Evolutionary conservation across 2,113 vertebrate species (phyloP).

Genomic region (Noturus placidus): DNA sequence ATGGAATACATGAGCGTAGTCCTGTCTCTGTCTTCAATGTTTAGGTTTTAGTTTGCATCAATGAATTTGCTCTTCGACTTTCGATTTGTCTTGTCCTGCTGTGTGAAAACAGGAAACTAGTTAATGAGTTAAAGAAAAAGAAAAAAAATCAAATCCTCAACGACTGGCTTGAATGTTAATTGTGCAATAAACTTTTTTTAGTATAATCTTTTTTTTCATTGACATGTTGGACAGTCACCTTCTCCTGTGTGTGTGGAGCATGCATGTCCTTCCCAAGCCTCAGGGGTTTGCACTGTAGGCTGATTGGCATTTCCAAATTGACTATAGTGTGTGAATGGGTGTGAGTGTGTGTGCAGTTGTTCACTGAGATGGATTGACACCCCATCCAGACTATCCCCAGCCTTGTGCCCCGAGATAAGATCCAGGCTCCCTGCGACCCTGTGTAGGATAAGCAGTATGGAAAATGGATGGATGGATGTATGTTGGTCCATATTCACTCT

Average conservation of each 20-base stretch:
- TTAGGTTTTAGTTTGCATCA: constrained; percentile 5
- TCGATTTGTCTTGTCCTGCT: neutral
- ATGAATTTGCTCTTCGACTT: neutral
- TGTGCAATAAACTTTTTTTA: neutral
- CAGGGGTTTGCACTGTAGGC: too few species aligned
- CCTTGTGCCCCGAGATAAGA: too few species aligned
- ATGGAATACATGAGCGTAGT: constrained; percentile 24
- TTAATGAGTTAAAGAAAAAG: neutral
- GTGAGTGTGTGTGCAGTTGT: too few species aligned
- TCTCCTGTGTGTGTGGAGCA: too few species aligned
- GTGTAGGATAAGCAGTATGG: too few species aligned
- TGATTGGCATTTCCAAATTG: too few species aligned
- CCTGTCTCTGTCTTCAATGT: constrained; percentile 1
- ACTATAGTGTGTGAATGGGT: too few species aligned
- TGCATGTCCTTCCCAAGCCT: too few species aligned
- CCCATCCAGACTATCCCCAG: too few species aligned
- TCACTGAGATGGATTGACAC: too few species aligned
- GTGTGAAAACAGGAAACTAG: neutral
- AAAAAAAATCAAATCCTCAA: neutral
- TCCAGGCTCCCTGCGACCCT: too few species aligned
- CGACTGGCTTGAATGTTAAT: neutral
- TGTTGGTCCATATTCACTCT: neutral
- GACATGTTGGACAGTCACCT: neutral
- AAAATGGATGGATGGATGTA: too few species aligned
- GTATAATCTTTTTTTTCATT: neutral